Conservation (phyloP, 2,113 vertebrate species). For the Aplodontia rufa region DNA sequence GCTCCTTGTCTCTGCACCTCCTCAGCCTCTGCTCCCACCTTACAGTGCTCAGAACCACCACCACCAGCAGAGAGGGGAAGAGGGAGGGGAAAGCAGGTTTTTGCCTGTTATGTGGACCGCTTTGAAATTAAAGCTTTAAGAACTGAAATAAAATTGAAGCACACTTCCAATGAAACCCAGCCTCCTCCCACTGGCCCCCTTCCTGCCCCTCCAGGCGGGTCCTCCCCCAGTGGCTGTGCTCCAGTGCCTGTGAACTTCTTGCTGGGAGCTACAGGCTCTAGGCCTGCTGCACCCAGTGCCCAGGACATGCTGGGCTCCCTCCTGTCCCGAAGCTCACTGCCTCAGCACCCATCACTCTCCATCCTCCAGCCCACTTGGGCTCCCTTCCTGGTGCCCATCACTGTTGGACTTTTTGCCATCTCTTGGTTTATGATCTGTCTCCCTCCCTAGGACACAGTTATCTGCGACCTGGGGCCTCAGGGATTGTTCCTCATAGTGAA, state of each 20-base stretch:
- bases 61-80: background rate
- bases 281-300: background rate
- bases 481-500: background rate
- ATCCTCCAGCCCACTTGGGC: background rate
- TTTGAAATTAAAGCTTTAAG: background rate
- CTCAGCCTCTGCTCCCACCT: background rate
- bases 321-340: background rate
- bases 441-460: background rate
- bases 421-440: background rate
- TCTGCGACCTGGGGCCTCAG: background rate
- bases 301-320: background rate
- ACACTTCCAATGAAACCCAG: background rate
- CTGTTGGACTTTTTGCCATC: background rate
- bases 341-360: accelerated
- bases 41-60: background rate
- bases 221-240: background rate
- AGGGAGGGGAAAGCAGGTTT: background rate
- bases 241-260: background rate
- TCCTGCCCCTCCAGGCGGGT: background rate
- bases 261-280: background rate
- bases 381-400: background rate
- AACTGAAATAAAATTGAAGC: background rate
- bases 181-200: accelerated
- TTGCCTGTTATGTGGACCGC: background rate
- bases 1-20: background rate